Conservation (phyloP, 2,113 vertebrate genomes). For the Pluvialis apricaria region DNA sequence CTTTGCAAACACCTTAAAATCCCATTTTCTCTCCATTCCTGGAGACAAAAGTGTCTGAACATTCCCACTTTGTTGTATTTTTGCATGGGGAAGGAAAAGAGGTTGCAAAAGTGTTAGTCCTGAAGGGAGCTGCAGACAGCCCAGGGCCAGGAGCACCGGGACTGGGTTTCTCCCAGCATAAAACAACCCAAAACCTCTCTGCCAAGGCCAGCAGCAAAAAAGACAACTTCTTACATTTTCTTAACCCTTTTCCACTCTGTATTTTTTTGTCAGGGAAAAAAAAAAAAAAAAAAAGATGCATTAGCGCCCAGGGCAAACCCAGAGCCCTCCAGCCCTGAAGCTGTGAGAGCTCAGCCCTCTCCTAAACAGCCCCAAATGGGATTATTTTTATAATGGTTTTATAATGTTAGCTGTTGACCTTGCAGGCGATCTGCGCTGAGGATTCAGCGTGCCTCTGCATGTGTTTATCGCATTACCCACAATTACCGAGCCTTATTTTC, state of each 20-base stretch:
- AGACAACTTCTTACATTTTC: neutral
- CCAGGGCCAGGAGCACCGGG: neutral
- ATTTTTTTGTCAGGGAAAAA: neutral
- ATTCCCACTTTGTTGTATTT: neutral
- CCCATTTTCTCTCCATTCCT: neutral
- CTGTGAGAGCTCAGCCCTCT: neutral
- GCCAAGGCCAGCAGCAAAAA: neutral
- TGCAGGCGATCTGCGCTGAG: neutral
- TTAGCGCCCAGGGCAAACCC: neutral
- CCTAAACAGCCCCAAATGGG: neutral
- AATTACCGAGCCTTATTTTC: neutral
- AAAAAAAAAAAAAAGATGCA: neutral
- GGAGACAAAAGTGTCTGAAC: neutral
- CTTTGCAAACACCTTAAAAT: neutral
- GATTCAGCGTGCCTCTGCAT: accelerated
- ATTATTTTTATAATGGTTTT: neutral
- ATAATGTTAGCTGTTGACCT: neutral
- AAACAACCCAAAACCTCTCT: neutral
- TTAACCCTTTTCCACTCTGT: neutral
- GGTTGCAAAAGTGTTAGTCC: neutral
- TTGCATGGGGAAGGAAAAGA: neutral
- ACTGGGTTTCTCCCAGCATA: neutral
- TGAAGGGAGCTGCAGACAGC: neutral
- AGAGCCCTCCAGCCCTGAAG: neutral
- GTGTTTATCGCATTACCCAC: accelerated